phyloP scores from a whole-genome alignment of 1,140 invertebrate species.

The Heterodera carotae region DNA sequence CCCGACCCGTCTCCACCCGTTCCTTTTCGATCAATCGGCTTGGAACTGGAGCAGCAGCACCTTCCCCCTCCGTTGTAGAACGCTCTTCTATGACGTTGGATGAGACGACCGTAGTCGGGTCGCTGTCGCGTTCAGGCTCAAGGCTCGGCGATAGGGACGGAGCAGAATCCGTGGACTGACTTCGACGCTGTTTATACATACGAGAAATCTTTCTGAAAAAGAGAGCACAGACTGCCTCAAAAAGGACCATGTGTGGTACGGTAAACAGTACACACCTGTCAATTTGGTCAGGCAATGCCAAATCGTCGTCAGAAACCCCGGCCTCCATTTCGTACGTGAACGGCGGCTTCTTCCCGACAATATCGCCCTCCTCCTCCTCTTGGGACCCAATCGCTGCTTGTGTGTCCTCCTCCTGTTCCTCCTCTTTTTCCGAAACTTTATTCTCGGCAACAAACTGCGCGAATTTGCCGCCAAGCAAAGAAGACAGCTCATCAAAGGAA shows the following conservation, averaged over 20 bases:
- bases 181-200: background rate
- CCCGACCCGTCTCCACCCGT: conserved; percentile 62
- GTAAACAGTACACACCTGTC: background rate
- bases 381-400: background rate
- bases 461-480: conserved; percentile 39
- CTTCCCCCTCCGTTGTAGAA: too few species aligned
- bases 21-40: conserved; percentile 42
- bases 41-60: conserved; percentile 17
- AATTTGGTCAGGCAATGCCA: background rate
- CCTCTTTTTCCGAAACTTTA: conserved; percentile 29
- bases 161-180: background rate
- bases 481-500: conserved; percentile 54
- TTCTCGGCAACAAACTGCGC: conserved; percentile 57
- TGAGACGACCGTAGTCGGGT: background rate
- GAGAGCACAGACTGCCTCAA: too few species aligned
- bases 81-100: background rate
- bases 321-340: background rate
- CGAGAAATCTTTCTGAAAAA: background rate
- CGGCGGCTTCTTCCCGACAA: background rate
- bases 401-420: background rate
- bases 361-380: background rate
- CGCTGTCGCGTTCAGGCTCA: background rate
- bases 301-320: background rate
- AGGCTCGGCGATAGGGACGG: conserved; percentile 6
- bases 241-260: too few species aligned